Percentiles rank a stretch among this genome's conserved stretches.
Conservation (phyloP, 2,888 invertebrate genomes). For the Ditylenchus weischeri region DNA sequence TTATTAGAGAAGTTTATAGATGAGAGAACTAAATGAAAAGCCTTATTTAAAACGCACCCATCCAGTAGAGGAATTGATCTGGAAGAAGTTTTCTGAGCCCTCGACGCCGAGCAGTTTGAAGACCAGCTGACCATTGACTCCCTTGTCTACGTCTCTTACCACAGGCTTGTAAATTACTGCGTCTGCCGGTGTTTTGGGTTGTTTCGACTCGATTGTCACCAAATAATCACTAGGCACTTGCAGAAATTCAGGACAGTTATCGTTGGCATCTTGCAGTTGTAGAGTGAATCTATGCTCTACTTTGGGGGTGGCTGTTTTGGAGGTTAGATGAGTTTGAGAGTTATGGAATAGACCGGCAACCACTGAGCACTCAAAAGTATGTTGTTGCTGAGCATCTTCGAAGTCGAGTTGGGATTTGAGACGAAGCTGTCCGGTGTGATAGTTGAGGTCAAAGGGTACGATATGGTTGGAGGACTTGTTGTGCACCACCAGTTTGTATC, state of each 20-base stretch:
- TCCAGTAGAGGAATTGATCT: conserved; percentile 41
- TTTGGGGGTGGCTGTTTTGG: conserved; percentile 15
- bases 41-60: conserved; percentile 38
- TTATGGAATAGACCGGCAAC: conserved; percentile 12
- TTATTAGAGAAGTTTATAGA: no score
- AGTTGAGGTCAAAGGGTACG: conserved; percentile 33
- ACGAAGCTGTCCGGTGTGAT: conserved; percentile 30
- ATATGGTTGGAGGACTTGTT: conserved; percentile 22
- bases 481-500: conserved; percentile 14
- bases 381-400: conserved; percentile 12
- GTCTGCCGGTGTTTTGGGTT: conserved; percentile 21
- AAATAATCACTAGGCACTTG: conserved; percentile 40
- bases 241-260: conserved; percentile 59
- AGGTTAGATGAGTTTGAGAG: conserved; percentile 1
- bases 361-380: conserved; percentile 20
- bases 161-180: conserved; percentile 29
- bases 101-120: conserved; percentile 71
- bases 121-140: conserved; percentile 62
- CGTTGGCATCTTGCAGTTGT: conserved; percentile 68
- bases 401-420: conserved; percentile 20
- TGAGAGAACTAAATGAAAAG: no score
- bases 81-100: conserved; percentile 65
- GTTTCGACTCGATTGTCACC: conserved; percentile 38
- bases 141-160: conserved; percentile 31
- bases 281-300: conserved; percentile 70